Percentiles rank a stretch among this genome's conserved stretches.
Evolutionary conservation across 1,140 invertebrate genomes (phyloP).

Genomic region (Drosophila albomicans): DNA sequence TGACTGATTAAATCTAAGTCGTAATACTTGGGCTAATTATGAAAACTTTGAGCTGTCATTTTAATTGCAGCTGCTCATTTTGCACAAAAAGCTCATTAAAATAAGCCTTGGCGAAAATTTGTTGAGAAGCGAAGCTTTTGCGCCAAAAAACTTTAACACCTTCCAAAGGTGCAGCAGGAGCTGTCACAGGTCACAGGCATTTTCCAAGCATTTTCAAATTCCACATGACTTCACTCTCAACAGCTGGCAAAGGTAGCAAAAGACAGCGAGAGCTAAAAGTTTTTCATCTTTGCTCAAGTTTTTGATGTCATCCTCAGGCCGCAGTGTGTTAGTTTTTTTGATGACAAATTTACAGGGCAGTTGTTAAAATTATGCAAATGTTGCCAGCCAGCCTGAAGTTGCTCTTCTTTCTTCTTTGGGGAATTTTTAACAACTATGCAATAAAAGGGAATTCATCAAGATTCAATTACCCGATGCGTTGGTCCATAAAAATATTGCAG

Average conservation of each 20-base stretch:
- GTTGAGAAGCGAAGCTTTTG: slow-evolving; percentile 42
- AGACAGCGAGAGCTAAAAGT: slow-evolving; percentile 12
- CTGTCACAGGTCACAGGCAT: slow-evolving; percentile 31
- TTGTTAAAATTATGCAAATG: slow-evolving; percentile 72
- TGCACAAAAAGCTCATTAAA: slow-evolving; percentile 75
- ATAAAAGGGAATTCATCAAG: slow-evolving; percentile 70
- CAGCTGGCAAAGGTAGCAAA: slow-evolving; percentile 31
- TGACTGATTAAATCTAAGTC: slow-evolving; percentile 1
- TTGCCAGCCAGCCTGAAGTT: slow-evolving; percentile 3
- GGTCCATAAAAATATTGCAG: slow-evolving; percentile 47
- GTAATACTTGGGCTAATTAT: slow-evolving; percentile 54
- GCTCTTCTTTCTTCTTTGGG: slow-evolving; percentile 32
- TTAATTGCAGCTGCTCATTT: slow-evolving; percentile 36
- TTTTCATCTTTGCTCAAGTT: slow-evolving; percentile 33
- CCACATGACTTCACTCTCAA: slow-evolving; percentile 65
- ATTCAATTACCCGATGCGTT: slow-evolving; percentile 67
- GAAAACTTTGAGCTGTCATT: slow-evolving; percentile 58
- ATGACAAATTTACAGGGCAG: slow-evolving; percentile 65
- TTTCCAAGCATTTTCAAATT: slow-evolving; percentile 35
- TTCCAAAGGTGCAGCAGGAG: slow-evolving; percentile 52
- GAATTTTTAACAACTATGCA: slow-evolving; percentile 67
- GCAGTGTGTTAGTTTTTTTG: slow-evolving; percentile 33
- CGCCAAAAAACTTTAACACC: slow-evolving; percentile 61
- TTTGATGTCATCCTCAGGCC: slow-evolving; percentile 56
- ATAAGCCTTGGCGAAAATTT: slow-evolving; percentile 45